Evolutionary conservation across 2,888 invertebrate species (phyloP).

Genomic region (Leucophenga maculata): DNA sequence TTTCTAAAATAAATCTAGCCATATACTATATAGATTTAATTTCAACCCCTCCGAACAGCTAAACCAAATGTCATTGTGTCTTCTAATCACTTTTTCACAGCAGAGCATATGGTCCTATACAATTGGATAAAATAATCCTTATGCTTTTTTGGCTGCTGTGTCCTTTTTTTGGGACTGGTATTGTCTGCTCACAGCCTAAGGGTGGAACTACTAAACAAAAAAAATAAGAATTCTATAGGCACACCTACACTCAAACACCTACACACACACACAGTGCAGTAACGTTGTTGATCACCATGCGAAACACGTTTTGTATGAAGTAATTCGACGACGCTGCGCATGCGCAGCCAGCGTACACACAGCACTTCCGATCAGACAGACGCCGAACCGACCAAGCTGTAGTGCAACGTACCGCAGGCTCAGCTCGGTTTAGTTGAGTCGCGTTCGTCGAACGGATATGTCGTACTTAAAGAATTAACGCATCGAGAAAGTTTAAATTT

Average conservation of each 20-base stretch:
- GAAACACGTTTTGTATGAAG: slow-evolving; percentile 50
- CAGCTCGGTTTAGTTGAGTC: slow-evolving; percentile 59
- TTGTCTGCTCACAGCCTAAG: slow-evolving; percentile 45
- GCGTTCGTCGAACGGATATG: slow-evolving; percentile 52
- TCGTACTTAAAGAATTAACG: slow-evolving; percentile 36
- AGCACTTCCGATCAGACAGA: slow-evolving; percentile 30
- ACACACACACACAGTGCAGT: slow-evolving; percentile 14
- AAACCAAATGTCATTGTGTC: not conserved
- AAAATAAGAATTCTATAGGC: too few relatives aligned
- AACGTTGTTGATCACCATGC: slow-evolving; percentile 40
- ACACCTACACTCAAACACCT: slow-evolving; percentile 29
- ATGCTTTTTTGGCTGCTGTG: slow-evolving; percentile 44
- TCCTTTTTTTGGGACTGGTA: slow-evolving; percentile 26
- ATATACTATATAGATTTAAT: not conserved
- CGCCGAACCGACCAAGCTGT: not conserved
- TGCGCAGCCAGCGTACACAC: slow-evolving; percentile 14
- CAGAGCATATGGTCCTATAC: slow-evolving; percentile 18
- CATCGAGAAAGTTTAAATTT: slow-evolving; percentile 14
- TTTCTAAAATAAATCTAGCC: too few relatives aligned
- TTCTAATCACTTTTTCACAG: slow-evolving; percentile 16
- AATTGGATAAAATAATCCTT: slow-evolving; percentile 52
- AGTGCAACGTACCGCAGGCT: slow-evolving; percentile 34
- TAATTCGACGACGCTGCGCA: slow-evolving; percentile 30
- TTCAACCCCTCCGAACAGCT: not conserved
- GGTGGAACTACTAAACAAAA: slow-evolving; percentile 44